These are phyloP conservation scores for Leucophenga varia DNA, from an alignment of 1,140 invertebrate genomes.

Conservation along the genomic window DNA sequence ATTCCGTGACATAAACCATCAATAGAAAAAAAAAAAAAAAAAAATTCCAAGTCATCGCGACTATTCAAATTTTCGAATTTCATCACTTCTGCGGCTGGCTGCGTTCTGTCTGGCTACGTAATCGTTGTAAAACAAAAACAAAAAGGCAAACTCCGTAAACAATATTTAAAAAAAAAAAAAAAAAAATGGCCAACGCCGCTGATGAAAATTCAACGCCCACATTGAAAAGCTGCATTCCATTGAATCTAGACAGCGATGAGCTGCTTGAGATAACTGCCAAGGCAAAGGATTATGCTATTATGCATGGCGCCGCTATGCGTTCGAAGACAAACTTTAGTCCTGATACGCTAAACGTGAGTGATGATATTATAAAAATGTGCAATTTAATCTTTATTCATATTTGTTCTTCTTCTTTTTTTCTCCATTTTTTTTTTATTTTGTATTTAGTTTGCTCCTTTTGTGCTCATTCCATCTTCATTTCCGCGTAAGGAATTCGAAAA, in stretches of 20 bases:
- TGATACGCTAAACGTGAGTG: slow-evolving; percentile 66
- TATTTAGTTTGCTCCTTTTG: slow-evolving; percentile 75
- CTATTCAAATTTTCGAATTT: too few relatives aligned
- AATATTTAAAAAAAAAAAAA: too few relatives aligned
- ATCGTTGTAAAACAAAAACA: too few relatives aligned
- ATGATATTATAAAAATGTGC: not conserved
- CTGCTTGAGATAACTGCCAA: slow-evolving; percentile 68
- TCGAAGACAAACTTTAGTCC: slow-evolving; percentile 68
- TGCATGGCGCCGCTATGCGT: slow-evolving; percentile 80
- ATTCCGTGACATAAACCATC: too few relatives aligned
- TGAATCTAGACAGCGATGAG: slow-evolving; percentile 65
- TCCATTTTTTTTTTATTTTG: slow-evolving; percentile 1
- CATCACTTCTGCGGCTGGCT: too few relatives aligned
- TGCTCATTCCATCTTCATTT: slow-evolving; percentile 81
- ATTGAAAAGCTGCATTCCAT: slow-evolving; percentile 59
- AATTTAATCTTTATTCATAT: slow-evolving; percentile 2
- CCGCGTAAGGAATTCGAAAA: slow-evolving; percentile 76
- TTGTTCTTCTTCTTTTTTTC: too few relatives aligned
- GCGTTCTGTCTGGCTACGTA: too few relatives aligned
- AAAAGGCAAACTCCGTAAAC: too few relatives aligned
- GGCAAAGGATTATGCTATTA: slow-evolving; percentile 80
- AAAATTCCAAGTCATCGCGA: too few relatives aligned
- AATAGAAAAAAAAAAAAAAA: too few relatives aligned
- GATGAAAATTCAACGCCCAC: not conserved
- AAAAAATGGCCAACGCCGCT: too few relatives aligned